Base-by-base conservation (phyloP, 2,797 vertebrate species). In the Pangasius sanitwongsei region DNA sequence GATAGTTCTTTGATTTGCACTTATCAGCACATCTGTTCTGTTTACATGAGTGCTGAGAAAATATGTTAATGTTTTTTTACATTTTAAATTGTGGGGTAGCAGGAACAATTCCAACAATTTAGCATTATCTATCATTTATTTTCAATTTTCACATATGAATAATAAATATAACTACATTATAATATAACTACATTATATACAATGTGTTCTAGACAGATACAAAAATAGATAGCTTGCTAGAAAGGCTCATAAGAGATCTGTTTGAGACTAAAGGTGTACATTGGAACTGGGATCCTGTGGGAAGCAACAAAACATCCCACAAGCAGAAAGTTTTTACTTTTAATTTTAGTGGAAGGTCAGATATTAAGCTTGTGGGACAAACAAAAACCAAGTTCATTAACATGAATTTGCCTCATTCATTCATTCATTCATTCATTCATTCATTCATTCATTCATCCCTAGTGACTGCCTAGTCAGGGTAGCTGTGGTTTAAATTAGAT, bases 1-100 rank as follows among this genome's bases (percentile, higher is more conserved):
- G 85, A 59, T 67, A 37, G 72, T 23, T 78, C 50, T 84, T 67
- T 53, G 50, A 84, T 72, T 75, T 57, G 61, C 59, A 12, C 57
- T 44, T 75, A 81, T 53, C 31, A 83, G 78, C 55, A 67, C 44
- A 53, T 82, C 77, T 34, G 25, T 50, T 70, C 55, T 16, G 13
- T 53, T 63, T 50, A 44, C 48, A 67, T 85, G 31, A 85, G 50
- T 8, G 23, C 61, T 69, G 6, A 34, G 48, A 53, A 65, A 50
- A 69, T 50, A 28, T 83, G 50, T 57, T 11, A 8, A 34, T 57
- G 18, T 3, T 3, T 55, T 55, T 81, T 57, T 83, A 53, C 34
- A 83, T 16, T 63, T n/a, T n/a, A 16, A 83, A 63, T 59, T 61
- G 20, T 59, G 4, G 11, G 55, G 78, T 23, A 37, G 78, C 11